These are phyloP conservation scores for Graphium colonna DNA, from an alignment of 2,888 invertebrate genomes.

Conservation along the genomic window DNA sequence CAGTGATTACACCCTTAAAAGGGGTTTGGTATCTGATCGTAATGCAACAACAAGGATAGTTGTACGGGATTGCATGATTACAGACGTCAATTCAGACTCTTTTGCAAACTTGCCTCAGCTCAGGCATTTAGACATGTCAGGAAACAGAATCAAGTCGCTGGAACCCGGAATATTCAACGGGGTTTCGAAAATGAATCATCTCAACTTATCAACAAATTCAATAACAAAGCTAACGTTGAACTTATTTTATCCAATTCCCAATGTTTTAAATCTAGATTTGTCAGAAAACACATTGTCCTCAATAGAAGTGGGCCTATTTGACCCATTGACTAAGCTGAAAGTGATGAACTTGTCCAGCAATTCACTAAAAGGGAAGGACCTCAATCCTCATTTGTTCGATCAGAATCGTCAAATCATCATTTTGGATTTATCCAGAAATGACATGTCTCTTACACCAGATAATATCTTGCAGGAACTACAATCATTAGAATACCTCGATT, in stretches of 20 bases:
- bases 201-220: conserved; percentile 50
- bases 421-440: conserved; percentile 50
- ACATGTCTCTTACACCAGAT: conserved; percentile 44
- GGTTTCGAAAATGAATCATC: conserved; percentile 34
- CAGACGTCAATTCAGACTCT: conserved; percentile 41
- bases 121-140: conserved; percentile 47
- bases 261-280: conserved; percentile 46
- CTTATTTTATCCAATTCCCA: conserved; percentile 46
- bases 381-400: conserved; percentile 45
- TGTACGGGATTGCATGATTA: conserved; percentile 40
- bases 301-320: conserved; percentile 46
- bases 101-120: conserved; percentile 43
- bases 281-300: conserved; percentile 42
- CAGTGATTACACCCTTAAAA: conserved; percentile 35
- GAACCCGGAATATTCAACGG: conserved; percentile 48
- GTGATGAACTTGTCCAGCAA: conserved; percentile 50
- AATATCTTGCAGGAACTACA: conserved; percentile 40
- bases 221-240: conserved; percentile 47
- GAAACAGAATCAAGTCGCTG: conserved; percentile 44
- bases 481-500: conserved; percentile 40
- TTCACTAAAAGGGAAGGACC: conserved; percentile 38
- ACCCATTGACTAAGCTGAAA: conserved; percentile 40
- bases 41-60: conserved; percentile 35
- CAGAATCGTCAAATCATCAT: conserved; percentile 34
- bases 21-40: conserved; percentile 44